Base-by-base conservation (phyloP, 1,140 invertebrate genomes). In the Papilio polytes region DNA sequence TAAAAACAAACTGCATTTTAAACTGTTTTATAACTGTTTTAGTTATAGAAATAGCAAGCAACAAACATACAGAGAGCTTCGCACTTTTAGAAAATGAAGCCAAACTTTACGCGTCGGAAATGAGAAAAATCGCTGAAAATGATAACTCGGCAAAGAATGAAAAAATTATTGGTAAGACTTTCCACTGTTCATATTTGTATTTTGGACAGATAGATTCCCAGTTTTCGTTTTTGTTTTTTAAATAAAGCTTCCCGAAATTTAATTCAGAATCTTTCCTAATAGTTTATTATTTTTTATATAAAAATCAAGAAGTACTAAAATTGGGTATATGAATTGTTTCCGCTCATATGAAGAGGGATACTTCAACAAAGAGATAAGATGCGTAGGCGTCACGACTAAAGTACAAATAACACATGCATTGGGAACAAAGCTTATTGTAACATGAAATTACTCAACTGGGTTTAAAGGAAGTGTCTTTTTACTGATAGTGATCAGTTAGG, bases 21-120 rank as follows among this genome's bases (percentile, higher is more conserved):
- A 66, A 66, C 26, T 31, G 13, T 10, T 12, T 20, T 26, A 63
- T 63, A 26, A 12, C 6, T 66, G 13, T 89, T 90, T 46, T 86
- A 94, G 93, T 94, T 78, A 84, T 95, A 85, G 92, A 95, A 88
- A 87, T 95, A 46, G 93, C 92, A 48, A 92, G 86, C 51, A 85
- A 87, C 15, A 90, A 94, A 73, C 86, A 93, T 44, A 46, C 76
- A 44, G 88, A 89, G 3, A 89, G 91, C 59, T 79, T 89, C 59
- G 46, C 81, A 13, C 66, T 87, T 9, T 80, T 95, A 74, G 92
- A 94, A 87, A 80, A 80, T 7, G 90, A 94, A 87, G 89, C 92
- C 8, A 89, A 84, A 78, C 90, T 85, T n/a, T 94, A 93, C 74
- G 87, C 92, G 8, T 81, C 84, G 22, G 92, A 94, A 85, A 91